Evolutionary conservation across 2,113 vertebrate species (phyloP), one percentile per base, ranked within the genome.

Genomic region (Nothocercus julius): DNA sequence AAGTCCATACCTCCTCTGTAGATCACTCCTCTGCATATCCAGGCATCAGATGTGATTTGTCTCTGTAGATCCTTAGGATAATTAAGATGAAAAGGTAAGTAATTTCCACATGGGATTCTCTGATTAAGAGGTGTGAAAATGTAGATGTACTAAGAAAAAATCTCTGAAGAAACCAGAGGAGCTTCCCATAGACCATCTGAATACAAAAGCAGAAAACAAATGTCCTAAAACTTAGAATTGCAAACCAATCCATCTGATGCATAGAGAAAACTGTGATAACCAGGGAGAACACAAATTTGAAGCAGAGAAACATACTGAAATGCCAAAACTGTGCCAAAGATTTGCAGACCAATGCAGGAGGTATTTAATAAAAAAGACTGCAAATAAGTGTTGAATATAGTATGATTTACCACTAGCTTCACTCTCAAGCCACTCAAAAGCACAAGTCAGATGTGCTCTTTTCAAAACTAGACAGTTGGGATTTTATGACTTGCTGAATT

Each of bases 281-380:
- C 10, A 54, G 24, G 11, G 13, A 74, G 20, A 85, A 42, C 13
- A 80, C 0, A 3, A 90, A 83, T 77, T 54, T 67, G 64, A 83
- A 73, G 77, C 1, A 22, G 25, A 38, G 30, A 81, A 49, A 87
- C 62, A 38, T 28, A 56, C 68, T 89, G 76, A 70, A 44, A 10
- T 59, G 13, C 4, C 66, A 24, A 59, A 93, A 70, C 25, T 49
- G 15, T 58, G 68, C 59, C 12, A 88, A 80, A 54, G 44, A 1
- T 59, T 80, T 77, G 61, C 76, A 90, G 54, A 77, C 13, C 18
- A 77, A 49, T 40, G 40, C 3, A 86, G 70, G 69, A 54, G 7
- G 13, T 90, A 69, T 74, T 81, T 84, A 59, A 62, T 92, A 91
- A 77, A 79, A 83, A 91, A 94, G 72, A 27, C 36, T 32, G 40